A percentile compares a stretch with the other conserved stretches of the same genome.
These are phyloP conservation scores for Sycon ciliatum DNA, from an alignment of 37 sponge, comb jelly and placozoan species.

Conservation along the genomic window DNA sequence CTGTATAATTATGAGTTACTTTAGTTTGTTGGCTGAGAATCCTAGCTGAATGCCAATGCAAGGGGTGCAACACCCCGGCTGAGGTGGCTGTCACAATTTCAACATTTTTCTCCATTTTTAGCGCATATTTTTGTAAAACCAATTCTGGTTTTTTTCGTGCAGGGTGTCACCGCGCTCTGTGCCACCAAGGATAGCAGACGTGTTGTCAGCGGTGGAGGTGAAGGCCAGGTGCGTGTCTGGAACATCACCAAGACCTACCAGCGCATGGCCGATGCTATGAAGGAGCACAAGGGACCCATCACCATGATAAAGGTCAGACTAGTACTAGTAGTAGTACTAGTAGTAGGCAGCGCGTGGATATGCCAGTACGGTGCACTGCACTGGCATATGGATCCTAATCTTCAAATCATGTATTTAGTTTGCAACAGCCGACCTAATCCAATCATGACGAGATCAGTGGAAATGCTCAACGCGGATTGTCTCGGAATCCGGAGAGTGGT, in stretches of 20 bases:
- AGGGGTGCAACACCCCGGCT: too few relatives aligned
- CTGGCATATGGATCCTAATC: too few relatives aligned
- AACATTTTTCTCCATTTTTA: background rate
- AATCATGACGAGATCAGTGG: conserved; percentile 56
- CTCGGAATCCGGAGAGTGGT: too few relatives aligned
- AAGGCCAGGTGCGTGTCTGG: conserved; percentile 98
- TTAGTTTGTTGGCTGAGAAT: too few relatives aligned
- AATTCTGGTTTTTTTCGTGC: background rate
- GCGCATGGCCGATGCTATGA: conserved; percentile 78
- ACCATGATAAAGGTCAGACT: conserved; percentile 72
- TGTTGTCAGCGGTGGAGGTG: conserved; percentile 93
- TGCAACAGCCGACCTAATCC: too few relatives aligned
- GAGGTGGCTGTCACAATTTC: background rate
- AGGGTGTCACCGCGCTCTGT: conserved; percentile 92
- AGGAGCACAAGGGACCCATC: conserved; percentile 91
- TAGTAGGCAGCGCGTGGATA: too few relatives aligned
- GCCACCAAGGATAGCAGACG: conserved; percentile 51
- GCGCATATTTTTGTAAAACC: background rate
- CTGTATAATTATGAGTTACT: too few relatives aligned
- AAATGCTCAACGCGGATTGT: background rate
- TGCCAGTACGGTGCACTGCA: too few relatives aligned
- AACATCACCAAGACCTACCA: conserved; percentile 47
- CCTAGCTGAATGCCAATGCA: too few relatives aligned
- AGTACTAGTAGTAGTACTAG: too few relatives aligned
- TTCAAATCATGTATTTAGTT: too few relatives aligned